Conservation (phyloP, 2,888 invertebrate genomes). For the Macaria notata region DNA sequence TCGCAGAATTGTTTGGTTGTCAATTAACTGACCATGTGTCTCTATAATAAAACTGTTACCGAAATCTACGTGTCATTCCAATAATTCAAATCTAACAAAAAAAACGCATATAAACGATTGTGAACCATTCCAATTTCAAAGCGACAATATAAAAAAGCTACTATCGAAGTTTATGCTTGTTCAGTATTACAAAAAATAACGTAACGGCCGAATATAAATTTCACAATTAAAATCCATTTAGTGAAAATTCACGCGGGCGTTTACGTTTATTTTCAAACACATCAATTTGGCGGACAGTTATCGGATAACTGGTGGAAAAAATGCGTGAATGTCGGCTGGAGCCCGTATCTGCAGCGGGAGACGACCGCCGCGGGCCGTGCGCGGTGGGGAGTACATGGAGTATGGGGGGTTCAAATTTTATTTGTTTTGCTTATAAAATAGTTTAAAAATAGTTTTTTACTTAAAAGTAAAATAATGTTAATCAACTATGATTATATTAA, state of each 20-base stretch:
- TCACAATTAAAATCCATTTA: slow-evolving; percentile 25
- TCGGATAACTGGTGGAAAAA: slow-evolving; percentile 24
- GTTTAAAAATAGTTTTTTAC: background rate
- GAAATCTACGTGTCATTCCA: too few species aligned
- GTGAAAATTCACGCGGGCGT: slow-evolving; percentile 19
- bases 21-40: too few species aligned
- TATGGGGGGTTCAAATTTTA: slow-evolving; percentile 1
- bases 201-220: slow-evolving; percentile 14
- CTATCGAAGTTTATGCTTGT: slow-evolving; percentile 4
- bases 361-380: slow-evolving; percentile 45
- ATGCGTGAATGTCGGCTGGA: slow-evolving; percentile 31
- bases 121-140: background rate
- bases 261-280: slow-evolving; percentile 23
- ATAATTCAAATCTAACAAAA: too few species aligned
- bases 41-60: too few species aligned
- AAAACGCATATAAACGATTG: too few species aligned
- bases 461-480: too few species aligned
- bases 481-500: background rate
- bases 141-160: background rate
- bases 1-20: too few species aligned
- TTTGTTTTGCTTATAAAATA: background rate
- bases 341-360: slow-evolving; percentile 40
- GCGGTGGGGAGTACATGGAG: slow-evolving; percentile 9
- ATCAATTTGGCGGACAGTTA: slow-evolving; percentile 21
- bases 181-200: slow-evolving; percentile 5